phyloP scores from a whole-genome alignment of 53 echinoderm and acorn worm species.

The Arbacia lixula region DNA sequence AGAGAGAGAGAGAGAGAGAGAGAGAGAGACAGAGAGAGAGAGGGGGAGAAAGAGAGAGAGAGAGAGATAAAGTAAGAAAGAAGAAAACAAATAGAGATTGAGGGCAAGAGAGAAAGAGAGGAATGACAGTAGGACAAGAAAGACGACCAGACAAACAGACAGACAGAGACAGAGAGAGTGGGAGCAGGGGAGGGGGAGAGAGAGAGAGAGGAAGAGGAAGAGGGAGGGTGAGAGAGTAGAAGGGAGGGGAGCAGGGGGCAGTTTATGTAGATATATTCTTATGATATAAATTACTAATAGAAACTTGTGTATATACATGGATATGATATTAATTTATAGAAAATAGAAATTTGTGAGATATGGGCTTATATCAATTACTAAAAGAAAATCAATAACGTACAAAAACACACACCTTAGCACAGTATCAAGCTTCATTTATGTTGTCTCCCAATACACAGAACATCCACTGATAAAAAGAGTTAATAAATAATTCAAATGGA shows the following conservation, averaged over 20 bases:
- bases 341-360: no score
- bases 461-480: no score
- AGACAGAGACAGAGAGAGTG: constrained; percentile 3
- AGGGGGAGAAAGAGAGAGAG: background rate
- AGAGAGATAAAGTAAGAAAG: background rate
- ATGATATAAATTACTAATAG: no score
- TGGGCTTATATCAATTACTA: background rate
- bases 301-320: no score
- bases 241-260: no score
- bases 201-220: background rate
- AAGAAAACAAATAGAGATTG: background rate
- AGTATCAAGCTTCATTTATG: no score
- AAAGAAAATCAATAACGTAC: no score
- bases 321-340: no score
- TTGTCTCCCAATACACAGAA: no score
- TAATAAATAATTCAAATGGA: no score
- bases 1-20: background rate
- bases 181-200: background rate
- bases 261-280: no score
- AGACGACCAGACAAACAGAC: background rate
- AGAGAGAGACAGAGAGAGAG: background rate
- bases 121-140: background rate
- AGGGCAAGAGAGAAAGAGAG: background rate
- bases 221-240: background rate
- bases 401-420: constrained; percentile 8